Evolutionary conservation across 1,140 invertebrate genomes (phyloP), one percentile per base, ranked within the genome.

Genomic region (Aradophagus sp.): DNA sequence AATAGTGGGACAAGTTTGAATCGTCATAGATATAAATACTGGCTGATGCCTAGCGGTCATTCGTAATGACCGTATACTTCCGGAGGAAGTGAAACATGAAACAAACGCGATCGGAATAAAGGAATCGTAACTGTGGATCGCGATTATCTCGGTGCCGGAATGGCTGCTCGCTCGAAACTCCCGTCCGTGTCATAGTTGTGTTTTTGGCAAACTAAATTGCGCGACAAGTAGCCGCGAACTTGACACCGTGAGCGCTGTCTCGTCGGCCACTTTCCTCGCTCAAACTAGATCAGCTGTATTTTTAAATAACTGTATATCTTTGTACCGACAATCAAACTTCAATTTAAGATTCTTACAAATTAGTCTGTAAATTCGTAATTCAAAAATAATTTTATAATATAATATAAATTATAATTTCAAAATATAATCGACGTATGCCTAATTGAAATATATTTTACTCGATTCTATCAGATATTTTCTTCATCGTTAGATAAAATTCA

Each of bases 141-240:
- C 2, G 19, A 45, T 59, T 68, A 47, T 42, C 44, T 2, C 6
- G 8, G 10, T 34, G 65, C 53, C 65, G 32, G 14, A 36, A 10
- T 4, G 13, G 14, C 34, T 6, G 23, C 44, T 16, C n/a, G 17
- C 5, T 5, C 5, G 34, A 48, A 12, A 44, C 34, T 59, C 41
- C 16, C 16, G 52, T 17, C 53, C n/a, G n/a, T n/a, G n/a, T n/a
- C n/a, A n/a, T n/a, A n/a, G n/a, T n/a, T n/a, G n/a, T n/a, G n/a
- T 38, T 58, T 67, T 59, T 59, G 53, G 45, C 53, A 67, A 59
- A 5, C 47, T 10, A 16, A 16, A 26, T 23, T 17, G 27, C 17
- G 23, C 20, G 53, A 55, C 55, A 42, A 48, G 39, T 55, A 68
- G 16, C 65, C 65, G 29, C 55, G 55, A 68, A 68, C 65, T 68